Conservation (phyloP, 2,797 vertebrate genomes). For the Malurus leucopterus region DNA sequence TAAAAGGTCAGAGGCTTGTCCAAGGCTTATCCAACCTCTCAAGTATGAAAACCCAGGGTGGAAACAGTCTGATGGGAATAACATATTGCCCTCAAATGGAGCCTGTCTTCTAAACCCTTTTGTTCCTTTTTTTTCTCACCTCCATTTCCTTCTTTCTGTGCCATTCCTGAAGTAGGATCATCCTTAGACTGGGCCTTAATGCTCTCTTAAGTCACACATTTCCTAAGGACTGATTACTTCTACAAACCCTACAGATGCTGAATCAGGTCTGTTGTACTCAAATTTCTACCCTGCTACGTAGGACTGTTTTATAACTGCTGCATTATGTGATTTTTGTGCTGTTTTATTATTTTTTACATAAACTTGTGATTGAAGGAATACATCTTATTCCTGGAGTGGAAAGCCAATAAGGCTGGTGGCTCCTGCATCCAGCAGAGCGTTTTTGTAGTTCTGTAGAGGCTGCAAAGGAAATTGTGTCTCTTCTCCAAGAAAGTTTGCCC, state of each 20-base stretch:
- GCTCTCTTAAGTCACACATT: not conserved
- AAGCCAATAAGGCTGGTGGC: slow-evolving; percentile 25
- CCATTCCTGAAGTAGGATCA: not conserved
- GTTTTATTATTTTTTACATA: slow-evolving; percentile 35
- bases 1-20: slow-evolving; percentile 37
- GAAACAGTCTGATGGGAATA: slow-evolving; percentile 44
- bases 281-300: not conserved
- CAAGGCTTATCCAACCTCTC: slow-evolving; percentile 31
- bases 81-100: slow-evolving; percentile 2
- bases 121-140: not conserved
- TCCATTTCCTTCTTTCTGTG: not conserved
- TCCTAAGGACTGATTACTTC: not conserved
- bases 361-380: slow-evolving; percentile 3
- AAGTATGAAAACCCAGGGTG: slow-evolving; percentile 29
- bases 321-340: slow-evolving; percentile 1
- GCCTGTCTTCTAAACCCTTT: not conserved
- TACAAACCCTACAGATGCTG: not conserved
- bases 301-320: slow-evolving; percentile 1
- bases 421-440: not conserved
- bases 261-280: not conserved
- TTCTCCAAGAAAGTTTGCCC: slow-evolving; percentile 28
- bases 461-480: slow-evolving; percentile 47
- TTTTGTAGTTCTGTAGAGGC: slow-evolving; percentile 36
- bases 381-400: not conserved
- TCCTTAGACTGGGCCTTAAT: not conserved